These are phyloP conservation scores for Denticeps clupeoides DNA, from an alignment of 2,797 vertebrate species.

Conservation along the genomic window DNA sequence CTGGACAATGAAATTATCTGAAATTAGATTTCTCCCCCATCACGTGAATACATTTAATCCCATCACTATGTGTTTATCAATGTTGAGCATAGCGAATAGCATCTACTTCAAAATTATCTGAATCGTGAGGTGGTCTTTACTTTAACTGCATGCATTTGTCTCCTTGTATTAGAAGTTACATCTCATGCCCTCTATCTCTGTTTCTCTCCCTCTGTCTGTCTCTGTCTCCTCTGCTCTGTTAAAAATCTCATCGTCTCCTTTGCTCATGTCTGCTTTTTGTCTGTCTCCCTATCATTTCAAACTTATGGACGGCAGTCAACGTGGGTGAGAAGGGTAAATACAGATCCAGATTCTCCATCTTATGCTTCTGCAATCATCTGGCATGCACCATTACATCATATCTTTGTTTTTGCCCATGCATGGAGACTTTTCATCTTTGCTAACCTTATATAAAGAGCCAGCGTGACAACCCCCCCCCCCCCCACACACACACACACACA, in stretches of 20 bases:
- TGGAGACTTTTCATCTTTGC: too few species aligned
- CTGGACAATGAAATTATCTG: too few species aligned
- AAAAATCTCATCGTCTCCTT: slow-evolving; percentile 58
- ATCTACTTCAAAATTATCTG: too few species aligned
- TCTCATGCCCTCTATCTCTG: slow-evolving; percentile 38
- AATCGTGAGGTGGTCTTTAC: too few species aligned
- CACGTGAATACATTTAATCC: too few species aligned
- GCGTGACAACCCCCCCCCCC: slow-evolving; percentile 26
- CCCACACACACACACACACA: too few species aligned
- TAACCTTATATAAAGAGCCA: slow-evolving; percentile 22
- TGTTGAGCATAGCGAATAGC: too few species aligned
- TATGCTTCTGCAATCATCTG: slow-evolving; percentile 23
- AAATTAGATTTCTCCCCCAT: too few species aligned
- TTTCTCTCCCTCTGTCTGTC: slow-evolving; percentile 24
- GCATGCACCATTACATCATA: too few species aligned
- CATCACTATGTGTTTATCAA: too few species aligned
- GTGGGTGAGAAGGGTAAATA: slow-evolving; percentile 89
- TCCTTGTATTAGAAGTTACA: slow-evolving; percentile 35
- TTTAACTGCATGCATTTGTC: slow-evolving; percentile 50
- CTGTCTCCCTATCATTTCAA: slow-evolving; percentile 68
- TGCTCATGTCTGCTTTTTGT: slow-evolving; percentile 58
- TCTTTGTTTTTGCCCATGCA: too few species aligned
- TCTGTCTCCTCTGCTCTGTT: slow-evolving; percentile 40
- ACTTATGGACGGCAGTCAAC: slow-evolving; percentile 80
- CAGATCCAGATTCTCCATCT: slow-evolving; percentile 48